Base-by-base conservation (phyloP, 2,888 invertebrate genomes). In the Tenodera sinensis region DNA sequence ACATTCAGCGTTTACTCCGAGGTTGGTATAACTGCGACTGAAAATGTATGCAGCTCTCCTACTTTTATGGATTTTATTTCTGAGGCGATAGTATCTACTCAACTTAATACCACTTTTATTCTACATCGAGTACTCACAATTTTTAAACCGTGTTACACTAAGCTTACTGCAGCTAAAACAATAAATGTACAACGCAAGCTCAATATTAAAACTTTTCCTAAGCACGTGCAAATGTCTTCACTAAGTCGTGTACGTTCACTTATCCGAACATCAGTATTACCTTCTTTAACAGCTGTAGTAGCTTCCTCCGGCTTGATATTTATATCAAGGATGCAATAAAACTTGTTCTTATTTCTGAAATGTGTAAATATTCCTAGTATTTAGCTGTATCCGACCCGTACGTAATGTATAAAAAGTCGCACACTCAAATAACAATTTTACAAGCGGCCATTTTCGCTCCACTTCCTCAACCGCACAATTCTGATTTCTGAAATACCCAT, bases 141-240 rank as follows among this genome's bases (percentile, higher is more conserved):
- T 87, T 82, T 27, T 25, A 87, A 87, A 34, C n/a, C 15, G 82
- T 15, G n/a, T 83, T 34, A 87, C 34, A 83, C 27, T 87, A 81
- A 42, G 82, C 34, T 15, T 27, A n/a, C 3, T 81, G n/a, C 30
- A 83, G 81, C 28, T 42, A 83, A 25, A 34, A 28, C 25, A 83
- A 87, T 34, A 14, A 82, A 9, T 25, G 20, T 28, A 34, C 87
- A 87, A 87, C 34, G 71, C 83, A 87, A 87, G 83, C 34, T 34
- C 87, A 25, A 82, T 34, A 87, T 34, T 82, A 82, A 87, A 82
- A 27, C 20, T 81, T n/a, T 83, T 87, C 83, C 87, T 25, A 83
- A 87, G 87, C 87, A 87, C 87, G 87, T 87, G 87, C 87, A 87
- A 87, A 87, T 87, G 83, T 87, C 87, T 87, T 83, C 87, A 12